Evolutionary conservation across 1,140 invertebrate genomes (phyloP), one percentile per base, ranked within the genome.

Genomic region (Drosophila kikkawai): DNA sequence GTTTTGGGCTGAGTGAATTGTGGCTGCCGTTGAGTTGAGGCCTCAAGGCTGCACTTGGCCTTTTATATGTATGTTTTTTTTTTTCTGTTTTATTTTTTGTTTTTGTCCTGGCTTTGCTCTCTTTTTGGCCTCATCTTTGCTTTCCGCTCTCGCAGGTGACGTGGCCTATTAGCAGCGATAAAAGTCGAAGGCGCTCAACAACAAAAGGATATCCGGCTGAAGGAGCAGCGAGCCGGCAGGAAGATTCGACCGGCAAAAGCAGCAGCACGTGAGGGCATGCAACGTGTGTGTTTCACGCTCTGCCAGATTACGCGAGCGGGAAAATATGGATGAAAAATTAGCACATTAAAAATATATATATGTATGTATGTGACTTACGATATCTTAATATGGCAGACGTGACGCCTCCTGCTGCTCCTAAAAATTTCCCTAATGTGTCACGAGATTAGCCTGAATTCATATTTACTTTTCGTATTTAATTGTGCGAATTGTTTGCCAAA

Each of bases 161-260:
- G 37, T 56, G 74, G 59, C 77, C 82, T 87, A 87, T 87, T 83
- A 88, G 84, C 84, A 75, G 79, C 84, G 84, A 88, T 87, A 80
- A 88, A 81, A 88, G 85, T 79, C 85, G 50, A 80, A 84, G 73
- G 70, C 68, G 80, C 79, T 84, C 53, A 68, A 80, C 84, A 88
- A 88, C 84, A 88, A 88, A 73, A 65, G 85, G 84, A 88, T 79
- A 90, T 90, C 84, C 84, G 80, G 45, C 73, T 76, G 75, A 58
- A 32, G 65, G 79, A 80, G 42, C 63, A 58, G 17, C 50, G 12
- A 12, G 59, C 36, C 61, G 41, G 71, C 71, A 80, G 82, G 66
- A 73, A 68, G 26, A 71, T 71, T 44, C 69, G 26, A 58, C 26
- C 70, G 48, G 55, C 45, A n/a, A 11, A 3, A 26, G 26, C 26